phyloP scores from a whole-genome alignment of 2,888 invertebrate genomes.

The Peribatodes rhomboidaria region DNA sequence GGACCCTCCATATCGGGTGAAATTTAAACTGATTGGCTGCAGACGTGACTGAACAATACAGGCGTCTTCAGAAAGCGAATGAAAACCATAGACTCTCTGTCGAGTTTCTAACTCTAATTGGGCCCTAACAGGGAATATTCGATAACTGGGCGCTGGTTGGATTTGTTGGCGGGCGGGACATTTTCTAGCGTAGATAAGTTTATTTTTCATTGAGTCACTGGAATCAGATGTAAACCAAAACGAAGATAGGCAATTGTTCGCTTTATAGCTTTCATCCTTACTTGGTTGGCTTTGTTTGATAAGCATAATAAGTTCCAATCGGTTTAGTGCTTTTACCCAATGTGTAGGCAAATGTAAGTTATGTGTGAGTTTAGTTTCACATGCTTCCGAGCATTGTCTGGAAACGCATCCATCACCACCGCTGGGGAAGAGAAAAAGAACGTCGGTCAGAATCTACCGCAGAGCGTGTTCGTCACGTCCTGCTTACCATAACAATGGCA shows the following conservation, averaged over 20 bases:
- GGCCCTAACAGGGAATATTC: slow-evolving; percentile 72
- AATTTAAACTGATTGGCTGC: slow-evolving; percentile 81
- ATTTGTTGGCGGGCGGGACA: too few relatives aligned
- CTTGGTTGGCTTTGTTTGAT: slow-evolving; percentile 14
- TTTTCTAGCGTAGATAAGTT: slow-evolving; percentile 43
- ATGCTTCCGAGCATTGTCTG: slow-evolving; percentile 39
- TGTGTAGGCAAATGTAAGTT: slow-evolving; percentile 2
- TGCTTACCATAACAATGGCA: slow-evolving; percentile 83
- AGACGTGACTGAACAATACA: slow-evolving; percentile 77
- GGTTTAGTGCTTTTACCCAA: slow-evolving; percentile 1
- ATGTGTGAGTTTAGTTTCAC: slow-evolving; percentile 18
- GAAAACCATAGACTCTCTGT: slow-evolving; percentile 65
- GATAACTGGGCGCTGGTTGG: slow-evolving; percentile 49
- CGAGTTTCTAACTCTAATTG: slow-evolving; percentile 75
- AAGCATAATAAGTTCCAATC: slow-evolving; percentile 12
- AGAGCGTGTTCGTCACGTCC: slow-evolving; percentile 76
- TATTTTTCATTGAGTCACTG: slow-evolving; percentile 43
- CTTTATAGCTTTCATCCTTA: slow-evolving; percentile 12
- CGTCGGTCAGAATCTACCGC: slow-evolving; percentile 70
- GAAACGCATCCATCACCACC: slow-evolving; percentile 44
- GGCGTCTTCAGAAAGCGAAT: slow-evolving; percentile 56
- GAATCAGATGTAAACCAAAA: slow-evolving; percentile 38
- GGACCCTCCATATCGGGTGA: slow-evolving; percentile 71
- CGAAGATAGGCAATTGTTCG: slow-evolving; percentile 25
- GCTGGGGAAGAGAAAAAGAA: slow-evolving; percentile 38